A percentile compares a stretch with the other conserved stretches of the same genome.
Conservation (phyloP, 1,140 invertebrate species). For the Tetragonula clypearis region DNA sequence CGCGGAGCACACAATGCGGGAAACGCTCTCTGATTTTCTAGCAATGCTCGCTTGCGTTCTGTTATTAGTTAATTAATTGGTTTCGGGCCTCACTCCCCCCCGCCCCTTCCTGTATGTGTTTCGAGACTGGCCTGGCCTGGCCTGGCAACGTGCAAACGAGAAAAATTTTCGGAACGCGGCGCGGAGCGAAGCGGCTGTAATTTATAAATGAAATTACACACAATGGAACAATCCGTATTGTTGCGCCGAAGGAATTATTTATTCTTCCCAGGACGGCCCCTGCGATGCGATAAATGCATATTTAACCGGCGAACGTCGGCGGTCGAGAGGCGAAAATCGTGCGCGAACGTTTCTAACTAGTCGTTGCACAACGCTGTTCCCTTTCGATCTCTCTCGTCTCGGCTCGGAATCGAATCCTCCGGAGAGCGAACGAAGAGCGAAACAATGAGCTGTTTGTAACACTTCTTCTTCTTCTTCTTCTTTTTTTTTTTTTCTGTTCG, state of each 20-base stretch:
- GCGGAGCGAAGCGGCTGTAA: not conserved
- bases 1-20: not conserved
- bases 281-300: slow-evolving; percentile 35
- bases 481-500: not conserved
- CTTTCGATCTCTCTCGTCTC: slow-evolving; percentile 12
- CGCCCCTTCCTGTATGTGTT: not conserved
- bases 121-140: not conserved
- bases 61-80: slow-evolving; percentile 49
- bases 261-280: slow-evolving; percentile 34
- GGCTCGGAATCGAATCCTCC: slow-evolving; percentile 8
- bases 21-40: slow-evolving; percentile 17
- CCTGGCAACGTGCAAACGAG: not conserved
- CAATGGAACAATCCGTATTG: slow-evolving; percentile 51
- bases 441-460: slow-evolving; percentile 37
- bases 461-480: not conserved
- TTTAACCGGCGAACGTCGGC: slow-evolving; percentile 17
- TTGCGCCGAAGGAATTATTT: slow-evolving; percentile 41
- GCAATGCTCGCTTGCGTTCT: slow-evolving; percentile 20
- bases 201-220: slow-evolving; percentile 45
- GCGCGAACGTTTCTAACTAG: slow-evolving; percentile 12
- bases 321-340: not conserved
- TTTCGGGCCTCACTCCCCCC: not conserved
- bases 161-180: slow-evolving; percentile 15
- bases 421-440: not conserved
- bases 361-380: slow-evolving; percentile 30